Percentiles rank a stretch among this genome's conserved stretches.
These are phyloP conservation scores for Sebastes taczanowskii DNA, from an alignment of 2,797 vertebrate genomes.

Conservation along the genomic window DNA sequence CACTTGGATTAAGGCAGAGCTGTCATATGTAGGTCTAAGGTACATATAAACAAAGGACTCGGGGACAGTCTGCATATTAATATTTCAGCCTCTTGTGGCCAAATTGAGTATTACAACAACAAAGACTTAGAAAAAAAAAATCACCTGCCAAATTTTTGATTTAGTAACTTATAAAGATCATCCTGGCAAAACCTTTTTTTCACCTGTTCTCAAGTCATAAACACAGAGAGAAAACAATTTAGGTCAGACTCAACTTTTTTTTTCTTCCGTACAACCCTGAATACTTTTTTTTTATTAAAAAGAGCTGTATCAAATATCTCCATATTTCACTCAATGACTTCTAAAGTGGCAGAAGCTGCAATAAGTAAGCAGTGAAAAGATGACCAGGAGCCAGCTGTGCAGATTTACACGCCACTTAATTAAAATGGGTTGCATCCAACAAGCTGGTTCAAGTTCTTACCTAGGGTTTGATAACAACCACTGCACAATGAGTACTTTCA, in stretches of 20 bases:
- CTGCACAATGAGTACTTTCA: background rate
- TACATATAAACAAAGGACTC: background rate
- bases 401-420: background rate
- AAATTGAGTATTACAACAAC: background rate
- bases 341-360: background rate
- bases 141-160: no score
- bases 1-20: constrained; percentile 23
- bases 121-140: background rate
- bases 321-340: background rate
- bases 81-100: background rate
- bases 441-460: background rate
- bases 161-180: background rate
- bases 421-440: background rate
- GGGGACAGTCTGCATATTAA: accelerated
- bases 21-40: background rate
- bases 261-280: no score
- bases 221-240: background rate
- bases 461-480: background rate
- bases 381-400: background rate
- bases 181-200: background rate
- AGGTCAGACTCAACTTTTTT: no score
- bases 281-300: no score
- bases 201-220: background rate
- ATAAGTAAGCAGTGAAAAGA: background rate
- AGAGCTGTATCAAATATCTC: background rate